These are phyloP conservation scores for Oxycera nigricornis DNA, from an alignment of 2,888 invertebrate genomes.

Conservation along the genomic window DNA sequence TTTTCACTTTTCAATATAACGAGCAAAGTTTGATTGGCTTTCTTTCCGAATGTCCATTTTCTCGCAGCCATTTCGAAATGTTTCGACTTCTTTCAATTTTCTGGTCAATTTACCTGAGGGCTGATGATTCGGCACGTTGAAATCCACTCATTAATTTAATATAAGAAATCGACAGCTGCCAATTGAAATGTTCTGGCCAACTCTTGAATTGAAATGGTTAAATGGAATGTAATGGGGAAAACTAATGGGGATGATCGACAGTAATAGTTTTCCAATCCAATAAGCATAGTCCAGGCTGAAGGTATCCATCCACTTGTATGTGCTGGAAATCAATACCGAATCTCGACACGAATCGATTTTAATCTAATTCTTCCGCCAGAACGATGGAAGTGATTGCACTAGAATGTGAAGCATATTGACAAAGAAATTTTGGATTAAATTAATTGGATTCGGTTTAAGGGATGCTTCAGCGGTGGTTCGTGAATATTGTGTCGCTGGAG, in stretches of 20 bases:
- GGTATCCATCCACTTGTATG: no score
- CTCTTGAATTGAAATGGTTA: neutral
- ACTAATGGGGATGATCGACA: neutral
- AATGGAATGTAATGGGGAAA: neutral
- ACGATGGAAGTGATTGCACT: neutral
- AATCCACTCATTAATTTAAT: neutral
- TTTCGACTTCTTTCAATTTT: neutral
- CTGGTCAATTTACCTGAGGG: neutral
- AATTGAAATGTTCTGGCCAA: neutral
- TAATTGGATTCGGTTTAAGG: neutral
- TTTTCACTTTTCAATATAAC: neutral
- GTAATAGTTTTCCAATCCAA: conserved; percentile 11
- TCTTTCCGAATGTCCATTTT: neutral
- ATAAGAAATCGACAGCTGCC: neutral
- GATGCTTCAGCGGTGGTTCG: no score
- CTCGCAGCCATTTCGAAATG: neutral
- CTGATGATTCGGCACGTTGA: neutral
- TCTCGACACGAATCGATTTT: neutral
- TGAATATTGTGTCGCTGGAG: no score
- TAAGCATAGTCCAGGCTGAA: neutral
- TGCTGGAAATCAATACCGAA: neutral
- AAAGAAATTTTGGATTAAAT: neutral
- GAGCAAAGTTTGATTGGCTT: neutral
- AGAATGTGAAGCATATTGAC: neutral
- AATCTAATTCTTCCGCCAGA: neutral